Evolutionary conservation across 1,140 invertebrate species (phyloP).

Genomic region (Drosophila aff.): DNA sequence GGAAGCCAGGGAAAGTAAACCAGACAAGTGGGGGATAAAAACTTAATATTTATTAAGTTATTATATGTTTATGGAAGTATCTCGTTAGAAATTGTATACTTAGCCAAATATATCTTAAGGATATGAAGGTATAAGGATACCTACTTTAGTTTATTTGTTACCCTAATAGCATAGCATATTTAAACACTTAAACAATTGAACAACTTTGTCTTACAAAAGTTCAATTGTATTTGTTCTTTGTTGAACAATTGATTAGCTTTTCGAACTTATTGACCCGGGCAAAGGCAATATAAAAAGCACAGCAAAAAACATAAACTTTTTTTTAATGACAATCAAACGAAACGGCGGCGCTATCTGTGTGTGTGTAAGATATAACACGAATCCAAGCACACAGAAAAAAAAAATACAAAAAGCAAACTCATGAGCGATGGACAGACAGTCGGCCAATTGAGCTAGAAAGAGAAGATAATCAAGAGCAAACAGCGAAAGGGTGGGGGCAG

Average conservation of each 20-base stretch:
- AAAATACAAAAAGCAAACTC: conserved; percentile 11
- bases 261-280: conserved; percentile 23
- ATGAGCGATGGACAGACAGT: conserved; percentile 50
- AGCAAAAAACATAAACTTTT: conserved; percentile 17
- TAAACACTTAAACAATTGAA: no score
- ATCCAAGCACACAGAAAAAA: conserved; percentile 22
- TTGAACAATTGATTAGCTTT: conserved; percentile 45
- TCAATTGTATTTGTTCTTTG: conserved; percentile 4
- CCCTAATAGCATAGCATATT: no score
- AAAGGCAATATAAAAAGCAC: not conserved
- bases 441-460: conserved; percentile 78
- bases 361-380: conserved; percentile 41
- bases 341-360: conserved; percentile 8
- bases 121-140: no score
- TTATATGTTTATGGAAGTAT: no score
- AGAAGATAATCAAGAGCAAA: conserved; percentile 79
- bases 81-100: no score
- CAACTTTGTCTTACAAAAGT: not conserved
- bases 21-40: not conserved
- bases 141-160: no score
- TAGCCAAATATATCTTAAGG: no score
- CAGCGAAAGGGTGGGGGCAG: conserved; percentile 20
- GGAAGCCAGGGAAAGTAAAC: not conserved
- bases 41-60: no score
- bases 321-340: conserved; percentile 45